Conservation (phyloP, 2,888 invertebrate species). For the Cheilosia pagana region DNA sequence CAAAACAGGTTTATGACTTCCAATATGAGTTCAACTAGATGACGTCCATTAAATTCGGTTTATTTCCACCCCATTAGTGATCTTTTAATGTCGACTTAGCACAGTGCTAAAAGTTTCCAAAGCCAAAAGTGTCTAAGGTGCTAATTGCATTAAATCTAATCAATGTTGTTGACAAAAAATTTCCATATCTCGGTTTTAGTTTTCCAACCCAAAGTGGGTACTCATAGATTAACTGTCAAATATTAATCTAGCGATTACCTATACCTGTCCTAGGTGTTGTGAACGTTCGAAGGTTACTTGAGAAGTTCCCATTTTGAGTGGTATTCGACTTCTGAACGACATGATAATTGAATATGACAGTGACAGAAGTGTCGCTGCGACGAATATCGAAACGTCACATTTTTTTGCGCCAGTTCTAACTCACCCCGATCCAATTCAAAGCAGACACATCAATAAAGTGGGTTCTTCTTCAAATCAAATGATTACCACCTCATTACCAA, state of each 20-base stretch:
- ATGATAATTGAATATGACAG: background rate
- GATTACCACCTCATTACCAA: constrained; percentile 31
- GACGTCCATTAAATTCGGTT: background rate
- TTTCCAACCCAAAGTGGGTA: background rate
- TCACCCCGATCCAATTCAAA: too few species aligned
- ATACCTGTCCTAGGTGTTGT: too few species aligned
- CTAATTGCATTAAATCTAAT: constrained; percentile 10
- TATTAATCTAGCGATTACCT: too few species aligned
- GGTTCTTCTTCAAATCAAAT: background rate
- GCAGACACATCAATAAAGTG: background rate
- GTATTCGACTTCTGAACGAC: background rate
- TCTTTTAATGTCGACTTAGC: constrained; percentile 36
- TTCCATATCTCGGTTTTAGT: background rate
- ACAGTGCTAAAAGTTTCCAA: constrained; percentile 20
- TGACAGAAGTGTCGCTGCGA: background rate
- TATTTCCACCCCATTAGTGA: constrained; percentile 23
- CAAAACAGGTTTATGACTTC: background rate
- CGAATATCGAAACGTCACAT: background rate
- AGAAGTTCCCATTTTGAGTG: too few species aligned
- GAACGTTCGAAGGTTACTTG: too few species aligned
- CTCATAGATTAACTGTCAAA: background rate
- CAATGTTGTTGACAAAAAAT: constrained; percentile 26
- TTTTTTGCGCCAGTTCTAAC: too few species aligned
- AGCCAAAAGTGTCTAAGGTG: background rate
- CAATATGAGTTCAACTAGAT: background rate